Conservation (phyloP, 2,888 invertebrate genomes). For the Cacoxenus indagator region DNA sequence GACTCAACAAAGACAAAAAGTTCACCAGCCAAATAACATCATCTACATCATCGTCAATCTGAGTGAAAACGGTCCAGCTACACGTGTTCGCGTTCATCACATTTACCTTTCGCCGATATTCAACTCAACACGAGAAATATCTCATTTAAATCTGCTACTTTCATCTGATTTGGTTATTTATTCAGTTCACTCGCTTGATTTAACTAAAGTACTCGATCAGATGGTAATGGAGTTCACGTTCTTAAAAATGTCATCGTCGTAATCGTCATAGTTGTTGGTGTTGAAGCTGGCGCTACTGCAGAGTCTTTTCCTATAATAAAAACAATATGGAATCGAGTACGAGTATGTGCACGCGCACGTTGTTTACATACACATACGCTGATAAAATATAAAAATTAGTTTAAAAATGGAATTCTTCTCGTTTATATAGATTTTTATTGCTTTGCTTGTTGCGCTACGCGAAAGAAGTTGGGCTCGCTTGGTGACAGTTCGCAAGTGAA, state of each 20-base stretch:
- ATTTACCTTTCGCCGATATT: neutral
- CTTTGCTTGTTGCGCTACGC: neutral
- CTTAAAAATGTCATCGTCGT: neutral
- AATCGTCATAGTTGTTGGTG: too few species aligned
- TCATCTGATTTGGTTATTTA: neutral
- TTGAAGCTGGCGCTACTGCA: too few species aligned
- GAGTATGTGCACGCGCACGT: neutral
- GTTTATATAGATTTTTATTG: neutral
- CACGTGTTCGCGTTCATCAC: neutral
- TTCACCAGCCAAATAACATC: too few species aligned
- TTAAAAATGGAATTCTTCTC: neutral
- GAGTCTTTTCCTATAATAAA: neutral
- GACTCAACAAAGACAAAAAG: too few species aligned
- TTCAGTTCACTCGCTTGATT: neutral
- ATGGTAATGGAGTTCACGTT: neutral
- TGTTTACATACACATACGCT: neutral
- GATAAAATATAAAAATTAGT: slow-evolving; percentile 2
- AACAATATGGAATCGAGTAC: neutral
- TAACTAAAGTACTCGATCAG: too few species aligned
- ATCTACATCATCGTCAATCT: neutral
- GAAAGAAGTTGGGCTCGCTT: neutral
- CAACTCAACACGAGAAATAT: too few species aligned
- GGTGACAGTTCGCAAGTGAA: neutral
- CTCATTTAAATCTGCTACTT: too few species aligned
- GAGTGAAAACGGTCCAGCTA: too few species aligned